Percentiles rank a stretch among this genome's conserved stretches.
phyloP scores from a whole-genome alignment of 2,797 vertebrate species.

The Orientallactaga sibirica region DNA sequence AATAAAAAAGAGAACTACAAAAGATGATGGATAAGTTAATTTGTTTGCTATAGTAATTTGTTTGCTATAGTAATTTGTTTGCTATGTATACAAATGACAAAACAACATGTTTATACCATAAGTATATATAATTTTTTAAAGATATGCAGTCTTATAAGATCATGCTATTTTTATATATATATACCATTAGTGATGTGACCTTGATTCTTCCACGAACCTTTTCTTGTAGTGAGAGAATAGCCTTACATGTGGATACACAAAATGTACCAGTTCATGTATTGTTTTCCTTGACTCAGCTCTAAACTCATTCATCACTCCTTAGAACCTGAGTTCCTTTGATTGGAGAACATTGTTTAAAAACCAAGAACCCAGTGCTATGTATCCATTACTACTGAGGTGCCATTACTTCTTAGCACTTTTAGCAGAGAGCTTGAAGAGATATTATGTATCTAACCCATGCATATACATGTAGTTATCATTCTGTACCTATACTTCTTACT shows the following conservation, averaged over 20 bases:
- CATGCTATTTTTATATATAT: not conserved
- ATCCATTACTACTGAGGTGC: not conserved
- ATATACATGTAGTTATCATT: not conserved
- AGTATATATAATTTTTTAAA: not conserved
- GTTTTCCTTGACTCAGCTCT: not conserved
- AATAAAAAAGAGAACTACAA: not conserved
- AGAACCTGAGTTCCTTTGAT: not conserved
- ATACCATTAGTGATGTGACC: not conserved
- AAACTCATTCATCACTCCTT: not conserved
- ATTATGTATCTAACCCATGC: not conserved
- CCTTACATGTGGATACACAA: not conserved
- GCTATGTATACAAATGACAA: not conserved
- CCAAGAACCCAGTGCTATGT: not conserved
- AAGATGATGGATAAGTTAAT: not conserved
- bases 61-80: not conserved
- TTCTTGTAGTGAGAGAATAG: not conserved
- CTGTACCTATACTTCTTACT: not conserved
- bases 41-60: not conserved
- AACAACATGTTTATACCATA: not conserved
- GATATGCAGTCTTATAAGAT: not conserved
- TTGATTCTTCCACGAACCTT: not conserved
- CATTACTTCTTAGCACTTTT: not conserved
- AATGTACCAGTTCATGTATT: not conserved
- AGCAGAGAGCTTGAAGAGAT: not conserved
- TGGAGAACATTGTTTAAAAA: slow-evolving; percentile 39